Evolutionary conservation across 2,113 vertebrate genomes (phyloP).

Genomic region (Melanerpes aurifrons): DNA sequence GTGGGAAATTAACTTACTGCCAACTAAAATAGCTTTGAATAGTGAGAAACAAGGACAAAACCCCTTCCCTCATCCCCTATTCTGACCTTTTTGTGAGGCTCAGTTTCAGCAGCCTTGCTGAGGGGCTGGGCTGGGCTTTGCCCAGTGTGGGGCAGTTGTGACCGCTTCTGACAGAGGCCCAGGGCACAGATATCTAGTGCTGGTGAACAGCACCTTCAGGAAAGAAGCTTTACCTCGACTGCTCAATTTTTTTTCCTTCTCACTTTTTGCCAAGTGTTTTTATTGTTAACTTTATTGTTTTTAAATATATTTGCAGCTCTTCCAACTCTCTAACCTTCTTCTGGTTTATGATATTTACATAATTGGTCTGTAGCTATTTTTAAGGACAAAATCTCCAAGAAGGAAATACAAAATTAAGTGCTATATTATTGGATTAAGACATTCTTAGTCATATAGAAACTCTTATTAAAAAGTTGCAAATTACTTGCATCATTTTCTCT

Average conservation of each 20-base stretch:
- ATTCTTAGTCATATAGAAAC: background rate
- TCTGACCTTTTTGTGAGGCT: background rate
- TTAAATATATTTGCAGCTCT: background rate
- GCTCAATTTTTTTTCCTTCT: background rate
- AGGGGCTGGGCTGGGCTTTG: background rate
- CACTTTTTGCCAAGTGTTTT: background rate
- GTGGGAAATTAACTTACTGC: background rate
- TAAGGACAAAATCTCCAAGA: background rate
- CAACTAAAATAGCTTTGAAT: background rate
- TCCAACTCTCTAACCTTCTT: background rate
- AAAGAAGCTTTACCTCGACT: too few species aligned
- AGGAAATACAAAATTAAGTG: background rate
- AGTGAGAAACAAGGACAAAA: background rate
- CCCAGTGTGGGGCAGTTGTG: rapidly evolving
- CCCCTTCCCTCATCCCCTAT: rapidly evolving
- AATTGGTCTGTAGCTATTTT: background rate
- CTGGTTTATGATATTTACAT: background rate
- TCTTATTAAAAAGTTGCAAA: background rate
- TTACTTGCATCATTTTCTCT: background rate
- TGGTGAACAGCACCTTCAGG: background rate
- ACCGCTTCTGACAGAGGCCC: background rate
- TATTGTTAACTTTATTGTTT: background rate
- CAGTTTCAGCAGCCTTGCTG: background rate
- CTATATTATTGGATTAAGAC: background rate
- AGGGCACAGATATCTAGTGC: background rate